Percentiles rank a stretch among this genome's conserved stretches.
phyloP scores from a whole-genome alignment of 2,888 invertebrate species.

The Vandiemenella viatica region DNA sequence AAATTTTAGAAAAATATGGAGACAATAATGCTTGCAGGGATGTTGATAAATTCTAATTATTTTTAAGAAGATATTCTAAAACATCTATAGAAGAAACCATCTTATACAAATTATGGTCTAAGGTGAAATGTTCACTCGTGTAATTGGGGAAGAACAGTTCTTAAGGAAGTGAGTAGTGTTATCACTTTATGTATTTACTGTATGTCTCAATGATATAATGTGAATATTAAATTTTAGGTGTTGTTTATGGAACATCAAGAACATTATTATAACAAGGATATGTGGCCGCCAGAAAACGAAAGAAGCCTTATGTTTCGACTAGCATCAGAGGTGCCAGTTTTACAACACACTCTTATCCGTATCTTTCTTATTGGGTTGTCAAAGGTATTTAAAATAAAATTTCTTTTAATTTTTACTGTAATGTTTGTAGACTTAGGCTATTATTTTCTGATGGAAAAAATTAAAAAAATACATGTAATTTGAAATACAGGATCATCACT shows the following conservation, averaged over 20 bases:
- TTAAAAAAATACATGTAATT: too few relatives aligned
- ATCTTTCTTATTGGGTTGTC: conserved; percentile 60
- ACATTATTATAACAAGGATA: conserved; percentile 59
- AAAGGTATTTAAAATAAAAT: conserved; percentile 4
- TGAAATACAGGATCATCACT: conserved; percentile 49
- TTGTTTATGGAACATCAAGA: conserved; percentile 64
- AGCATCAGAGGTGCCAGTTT: conserved; percentile 75
- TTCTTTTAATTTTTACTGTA: neutral
- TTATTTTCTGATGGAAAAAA: neutral
- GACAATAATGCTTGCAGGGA: too few relatives aligned
- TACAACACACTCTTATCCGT: conserved; percentile 68
- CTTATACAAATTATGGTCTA: too few relatives aligned
- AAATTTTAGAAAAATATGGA: too few relatives aligned
- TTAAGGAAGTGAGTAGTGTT: too few relatives aligned
- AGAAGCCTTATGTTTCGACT: conserved; percentile 60
- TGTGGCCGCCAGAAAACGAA: conserved; percentile 85
- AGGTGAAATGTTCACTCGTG: too few relatives aligned
- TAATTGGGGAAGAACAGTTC: too few relatives aligned
- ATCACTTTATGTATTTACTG: too few relatives aligned
- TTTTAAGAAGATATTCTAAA: too few relatives aligned
- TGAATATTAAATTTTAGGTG: conserved; percentile 31
- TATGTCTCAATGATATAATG: too few relatives aligned
- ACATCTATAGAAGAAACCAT: too few relatives aligned
- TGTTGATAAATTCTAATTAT: too few relatives aligned
- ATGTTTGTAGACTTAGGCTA: neutral